Evolutionary conservation across 1,140 invertebrate species (phyloP), one percentile per base, ranked within the genome.

Genomic region (Delia radicum): DNA sequence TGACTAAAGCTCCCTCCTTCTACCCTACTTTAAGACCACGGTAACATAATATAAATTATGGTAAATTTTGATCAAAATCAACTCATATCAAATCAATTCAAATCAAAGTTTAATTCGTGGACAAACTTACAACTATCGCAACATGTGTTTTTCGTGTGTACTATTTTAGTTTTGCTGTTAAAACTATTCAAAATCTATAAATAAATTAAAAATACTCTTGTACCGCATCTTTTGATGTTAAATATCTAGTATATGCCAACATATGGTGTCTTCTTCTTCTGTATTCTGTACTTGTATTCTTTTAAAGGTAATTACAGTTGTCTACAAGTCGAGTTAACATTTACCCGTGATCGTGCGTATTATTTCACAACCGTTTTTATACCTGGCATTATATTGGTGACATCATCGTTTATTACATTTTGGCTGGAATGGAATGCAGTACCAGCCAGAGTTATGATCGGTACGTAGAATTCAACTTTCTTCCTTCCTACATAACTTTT

Each of bases 381-480:
- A 88, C 96, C 96, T 79, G 95, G 95, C 80, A 96, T 97, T 87
- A 96, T 97, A 89, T 90, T 97, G 87, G 95, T 97, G 80, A 97
- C 95, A 79, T 96, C 94, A 87, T 96, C 95, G 80, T 97, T 97
- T 89, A 95, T 95, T 83, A 93, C 92, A 75, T 86, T 85, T 90
- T 97, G 95, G 95, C 90, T 97, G 83, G 95, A 97, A 89, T 96
- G 95, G 94, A 97, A 97, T 88, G 95, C 95, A 77, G 95, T 97
- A 79, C 95, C 95, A 85, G 95, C 95, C 82, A 91, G 95, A 87
- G 95, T 96, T 80, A 95, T 95, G 94, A 95, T 95, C 90, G 94
- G 94, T 94, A 90, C 90, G 89, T 89, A 79, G 76, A 73, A 69
- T 69, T 31, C 63, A 67, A 24, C 63, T 48, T 48, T 55, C 48